Evolutionary conservation across 2,797 vertebrate genomes (phyloP), one percentile per base, ranked within the genome.

Genomic region (Chaenodraco wilsoni): DNA sequence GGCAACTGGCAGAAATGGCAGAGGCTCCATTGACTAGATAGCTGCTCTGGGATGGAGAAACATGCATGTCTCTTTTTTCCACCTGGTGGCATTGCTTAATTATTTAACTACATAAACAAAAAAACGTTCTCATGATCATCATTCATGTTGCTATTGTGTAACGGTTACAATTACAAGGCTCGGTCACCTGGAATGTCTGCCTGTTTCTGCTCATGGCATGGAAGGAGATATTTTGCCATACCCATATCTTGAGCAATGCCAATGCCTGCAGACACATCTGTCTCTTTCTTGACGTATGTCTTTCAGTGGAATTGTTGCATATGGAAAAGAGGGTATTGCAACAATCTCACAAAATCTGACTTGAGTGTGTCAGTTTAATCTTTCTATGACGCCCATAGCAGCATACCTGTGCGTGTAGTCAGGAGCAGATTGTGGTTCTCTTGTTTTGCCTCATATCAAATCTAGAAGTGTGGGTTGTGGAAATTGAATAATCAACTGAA

Each of bases 401-500:
- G 21, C 48, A 17, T 68, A 76, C 69, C 62, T 61, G n/a, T 81
- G 65, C 15, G 27, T 46, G 11, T 8, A 61, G 55, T 65, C 59
- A 46, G 33, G 27, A 81, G 37, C 58, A 69, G 31, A 72, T 72
- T 68, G 51, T 64, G 27, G 21, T 59, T 59, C 12, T 69, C 66
- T 49, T 12, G 21, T 27, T 27, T 43, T 65, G 56, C 45, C 31
- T 84, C 57, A 43, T 78, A 83, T 84, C 65, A 78, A 76, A 74
- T 74, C 79, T 72, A 84, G 43, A 64, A 74, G 55, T 74, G 19
- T 60, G 79, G 83, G 52, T 81, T 67, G 59, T n/a, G 14, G 50
- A 54, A 72, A 79, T 55, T 55, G 41, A 76, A 74, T 83, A 73
- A 79, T 82, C 51, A 79, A 21, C 51, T 83, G 78, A 87, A 88